Evolutionary conservation across 1,140 invertebrate genomes (phyloP).

Genomic region (Octopus bimaculoides): DNA sequence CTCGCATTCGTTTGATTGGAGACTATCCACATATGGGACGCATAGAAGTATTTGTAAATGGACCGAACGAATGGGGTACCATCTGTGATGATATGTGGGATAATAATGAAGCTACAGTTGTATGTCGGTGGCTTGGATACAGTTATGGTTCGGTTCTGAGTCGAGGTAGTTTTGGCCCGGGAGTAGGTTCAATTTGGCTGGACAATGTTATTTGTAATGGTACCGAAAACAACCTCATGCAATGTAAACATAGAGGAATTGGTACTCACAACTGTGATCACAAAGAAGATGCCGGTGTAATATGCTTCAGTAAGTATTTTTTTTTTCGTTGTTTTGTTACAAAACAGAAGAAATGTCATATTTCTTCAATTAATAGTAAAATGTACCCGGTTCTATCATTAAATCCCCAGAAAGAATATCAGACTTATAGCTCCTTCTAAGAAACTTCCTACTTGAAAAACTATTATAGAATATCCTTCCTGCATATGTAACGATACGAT

Average conservation of each 20-base stretch:
- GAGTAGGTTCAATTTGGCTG: conserved; percentile 38
- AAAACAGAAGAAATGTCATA: not conserved
- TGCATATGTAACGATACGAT: no score
- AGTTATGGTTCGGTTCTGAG: conserved; percentile 26
- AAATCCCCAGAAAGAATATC: not conserved
- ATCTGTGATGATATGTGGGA: conserved; percentile 47
- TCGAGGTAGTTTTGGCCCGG: conserved; percentile 22
- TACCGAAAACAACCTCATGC: conserved; percentile 29
- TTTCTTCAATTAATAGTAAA: not conserved
- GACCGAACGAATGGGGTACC: conserved; percentile 41
- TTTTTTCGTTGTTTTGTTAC: not conserved
- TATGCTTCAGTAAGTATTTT: conserved; percentile 34
- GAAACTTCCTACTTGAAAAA: no score
- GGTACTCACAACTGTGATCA: conserved; percentile 46
- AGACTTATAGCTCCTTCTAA: no score
- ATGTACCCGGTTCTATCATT: not conserved
- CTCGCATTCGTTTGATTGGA: conserved; percentile 26
- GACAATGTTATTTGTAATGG: conserved; percentile 46
- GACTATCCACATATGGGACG: conserved; percentile 26
- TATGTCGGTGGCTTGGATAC: conserved; percentile 36
- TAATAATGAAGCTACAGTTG: conserved; percentile 39
- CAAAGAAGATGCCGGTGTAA: conserved; percentile 41
- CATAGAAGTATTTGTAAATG: conserved; percentile 36
- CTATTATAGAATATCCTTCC: no score
- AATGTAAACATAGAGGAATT: conserved; percentile 34